phyloP scores from a whole-genome alignment of 35 echinoderm and acorn worm genomes.

The Amphiura filiformis region DNA sequence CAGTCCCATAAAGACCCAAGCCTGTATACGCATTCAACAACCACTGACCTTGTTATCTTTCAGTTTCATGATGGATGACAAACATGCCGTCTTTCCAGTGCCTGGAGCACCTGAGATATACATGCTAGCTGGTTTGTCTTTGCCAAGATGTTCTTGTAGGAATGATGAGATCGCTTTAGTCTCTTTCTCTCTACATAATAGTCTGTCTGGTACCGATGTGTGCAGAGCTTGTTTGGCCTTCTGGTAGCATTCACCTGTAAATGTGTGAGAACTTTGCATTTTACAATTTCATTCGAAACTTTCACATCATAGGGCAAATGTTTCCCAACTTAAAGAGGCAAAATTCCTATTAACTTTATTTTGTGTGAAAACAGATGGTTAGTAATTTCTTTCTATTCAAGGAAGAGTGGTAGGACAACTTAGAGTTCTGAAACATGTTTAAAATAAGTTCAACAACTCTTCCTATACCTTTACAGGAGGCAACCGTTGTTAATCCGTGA shows the following conservation, averaged over 20 bases:
- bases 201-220: constrained; percentile 79
- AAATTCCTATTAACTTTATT: not conserved
- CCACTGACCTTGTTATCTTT: not conserved
- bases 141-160: constrained; percentile 61
- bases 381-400: not conserved
- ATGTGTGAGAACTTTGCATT: not conserved
- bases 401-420: too few relatives aligned
- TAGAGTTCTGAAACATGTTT: too few relatives aligned
- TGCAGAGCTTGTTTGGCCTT: constrained; percentile 82
- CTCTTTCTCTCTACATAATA: constrained; percentile 87
- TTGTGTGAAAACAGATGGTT: not conserved
- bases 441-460: too few relatives aligned
- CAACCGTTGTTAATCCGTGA: too few relatives aligned
- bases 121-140: constrained; percentile 76
- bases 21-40: too few relatives aligned
- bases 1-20: too few relatives aligned
- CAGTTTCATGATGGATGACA: constrained; percentile 27
- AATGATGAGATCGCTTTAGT: constrained; percentile 55
- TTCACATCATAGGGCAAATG: not conserved
- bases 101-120: constrained; percentile 97
- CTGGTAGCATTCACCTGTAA: constrained; percentile 76
- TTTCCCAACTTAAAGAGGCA: not conserved
- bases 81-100: constrained; percentile 89
- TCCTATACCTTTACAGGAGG: too few relatives aligned
- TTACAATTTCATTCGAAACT: not conserved